A percentile compares a stretch with the other conserved stretches of the same genome.
Evolutionary conservation across 2,888 invertebrate species (phyloP).

Genomic region (Agrilus biguttatus): DNA sequence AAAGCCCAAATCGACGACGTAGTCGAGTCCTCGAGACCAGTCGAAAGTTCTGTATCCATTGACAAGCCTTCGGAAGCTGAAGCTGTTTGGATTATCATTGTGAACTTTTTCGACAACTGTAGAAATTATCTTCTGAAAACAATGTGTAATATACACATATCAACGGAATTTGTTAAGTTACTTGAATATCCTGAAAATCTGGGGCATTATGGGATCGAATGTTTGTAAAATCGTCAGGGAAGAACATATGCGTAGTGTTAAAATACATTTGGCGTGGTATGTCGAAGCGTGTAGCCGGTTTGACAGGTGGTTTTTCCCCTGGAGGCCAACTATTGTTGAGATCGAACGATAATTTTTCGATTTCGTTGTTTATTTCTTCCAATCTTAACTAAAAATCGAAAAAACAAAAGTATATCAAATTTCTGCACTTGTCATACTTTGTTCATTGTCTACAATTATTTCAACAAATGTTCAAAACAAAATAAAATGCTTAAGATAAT

Average conservation of each 20-base stretch:
- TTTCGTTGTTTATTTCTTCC: slow-evolving; percentile 17
- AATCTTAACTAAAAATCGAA: slow-evolving; percentile 19
- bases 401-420: no score
- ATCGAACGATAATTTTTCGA: slow-evolving; percentile 16
- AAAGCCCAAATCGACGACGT: slow-evolving; percentile 58
- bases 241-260: slow-evolving; percentile 68
- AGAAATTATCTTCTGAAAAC: slow-evolving; percentile 20
- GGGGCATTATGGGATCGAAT: slow-evolving; percentile 48
- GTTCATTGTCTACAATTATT: no score
- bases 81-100: slow-evolving; percentile 33
- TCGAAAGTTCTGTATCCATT: slow-evolving; percentile 70
- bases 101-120: slow-evolving; percentile 36
- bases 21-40: slow-evolving; percentile 74
- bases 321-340: slow-evolving; percentile 51
- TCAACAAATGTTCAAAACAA: no score
- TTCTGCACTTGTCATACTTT: no score
- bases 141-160: not conserved
- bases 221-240: slow-evolving; percentile 66
- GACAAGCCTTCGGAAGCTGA: slow-evolving; percentile 40
- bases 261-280: slow-evolving; percentile 77
- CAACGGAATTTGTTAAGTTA: slow-evolving; percentile 15
- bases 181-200: slow-evolving; percentile 54
- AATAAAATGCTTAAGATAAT: no score
- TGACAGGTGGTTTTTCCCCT: slow-evolving; percentile 50
- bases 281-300: slow-evolving; percentile 63